Base-by-base conservation (phyloP, 1,140 invertebrate genomes). In the Thaumatotibia leucotreta region DNA sequence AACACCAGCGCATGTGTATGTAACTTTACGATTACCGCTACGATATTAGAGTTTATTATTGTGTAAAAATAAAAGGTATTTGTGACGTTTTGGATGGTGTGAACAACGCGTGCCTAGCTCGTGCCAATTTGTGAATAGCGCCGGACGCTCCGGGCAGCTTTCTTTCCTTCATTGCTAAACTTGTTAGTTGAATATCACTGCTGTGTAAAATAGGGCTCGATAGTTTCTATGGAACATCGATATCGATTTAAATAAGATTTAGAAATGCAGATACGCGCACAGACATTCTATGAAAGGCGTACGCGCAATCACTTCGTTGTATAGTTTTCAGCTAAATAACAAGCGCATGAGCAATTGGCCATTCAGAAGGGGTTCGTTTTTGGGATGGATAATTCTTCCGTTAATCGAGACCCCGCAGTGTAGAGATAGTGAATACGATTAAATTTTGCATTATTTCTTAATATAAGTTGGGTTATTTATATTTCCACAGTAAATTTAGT, bases 121-220 rank as follows among this genome's bases (percentile, higher is more conserved):
- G 88, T 88, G 88, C 84, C 88, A 88, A 90, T 90, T 90, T 90
- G 88, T 90, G 88, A 86, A 86, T 88, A 88, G 84, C 83, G 82
- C 78, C 84, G 86, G 83, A 82, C 84, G 84, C 81, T 88, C 70
- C 77, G 70, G 77, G 79, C 82, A 83, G 87, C 87, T 90, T 90
- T 88, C 84, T 90, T 90, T 90, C 86, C 84, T 84, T 73, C 83
- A 83, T 84, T 86, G 86, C 83, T 90, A 84, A 88, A 88, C 86
- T 86, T 83, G 85, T 89, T 86, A 85, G 79, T 82, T 81, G 79
- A 81, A 89, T 88, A 88, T 86, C 85, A 82, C 83, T 84, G 79
- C 75, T 76, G 67, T 82, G 75, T 79, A 79, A 72, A 82, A 83
- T 82, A 86, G 81, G 65, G 79, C 52, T 80, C 71, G 71, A 75